Base-by-base conservation (phyloP, 2,888 invertebrate genomes). In the Amphipoea lucens region DNA sequence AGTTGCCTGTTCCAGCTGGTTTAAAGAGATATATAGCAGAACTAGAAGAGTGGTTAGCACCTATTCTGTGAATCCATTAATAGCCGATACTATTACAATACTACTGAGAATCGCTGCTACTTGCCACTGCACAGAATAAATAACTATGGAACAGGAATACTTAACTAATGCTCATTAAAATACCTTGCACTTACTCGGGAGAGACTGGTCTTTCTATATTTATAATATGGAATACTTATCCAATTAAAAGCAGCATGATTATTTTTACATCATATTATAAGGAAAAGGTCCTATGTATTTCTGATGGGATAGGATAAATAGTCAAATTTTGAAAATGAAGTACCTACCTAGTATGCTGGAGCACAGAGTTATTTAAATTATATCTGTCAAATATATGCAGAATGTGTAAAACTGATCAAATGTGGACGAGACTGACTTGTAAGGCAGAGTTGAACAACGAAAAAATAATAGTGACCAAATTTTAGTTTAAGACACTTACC, bases 121-220 rank as follows among this genome's bases (percentile, higher is more conserved):
- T 70, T 65, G 71, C 40, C 42, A 65, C 40, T 73, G 36, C 71
- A 74, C 40, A 40, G 60, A 76, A 76, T 79, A 54, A 73, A 66
- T 80, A 80, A 68, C 20, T 48, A 51, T 5, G 20, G 36, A 23
- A 71, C 23, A 76, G 51, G 67, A 83, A 79, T 79, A 76, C 62
- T 63, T 60, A 65, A 68, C 42, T 36, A 66, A 72, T 57, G 57
- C 63, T 83, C 71, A 80, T 79, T 79, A 68, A 79, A 80, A 83
- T 74, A 78, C 45, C 54, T 67, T 62, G 40, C 51, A 62, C 29
- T 65, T 69, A 29, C 23, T 60, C 12, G 1, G 40, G 20, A 54
- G 7, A n/a, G 11, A 48, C 69, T 51, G 14, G 75, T 74, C 6
- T 29, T 29, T 60, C 17, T 20, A 48, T 60, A 42, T 69, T 40